Evolutionary conservation across 2,888 invertebrate species (phyloP).

Genomic region (Embidobia sp.): DNA sequence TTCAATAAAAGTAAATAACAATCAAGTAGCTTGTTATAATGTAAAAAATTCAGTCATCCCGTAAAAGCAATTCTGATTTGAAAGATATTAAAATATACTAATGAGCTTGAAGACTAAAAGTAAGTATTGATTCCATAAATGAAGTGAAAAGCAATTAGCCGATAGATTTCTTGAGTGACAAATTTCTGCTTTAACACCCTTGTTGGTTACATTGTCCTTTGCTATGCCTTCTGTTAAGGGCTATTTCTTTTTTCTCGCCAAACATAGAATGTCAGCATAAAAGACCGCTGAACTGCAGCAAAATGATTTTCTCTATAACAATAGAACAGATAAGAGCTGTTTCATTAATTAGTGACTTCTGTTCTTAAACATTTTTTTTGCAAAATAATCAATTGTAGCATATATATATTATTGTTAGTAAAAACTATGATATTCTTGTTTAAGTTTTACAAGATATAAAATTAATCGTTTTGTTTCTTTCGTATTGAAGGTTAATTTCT

Average conservation of each 20-base stretch:
- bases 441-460: no score
- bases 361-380: no score
- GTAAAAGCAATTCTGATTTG: no score
- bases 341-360: conserved; percentile 1
- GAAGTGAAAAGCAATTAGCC: conserved; percentile 47
- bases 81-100: no score
- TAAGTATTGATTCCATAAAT: conserved; percentile 14
- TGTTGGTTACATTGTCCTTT: conserved; percentile 43
- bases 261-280: conserved; percentile 26
- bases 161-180: conserved; percentile 43
- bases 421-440: no score
- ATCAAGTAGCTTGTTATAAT: no score
- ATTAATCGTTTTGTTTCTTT: no score
- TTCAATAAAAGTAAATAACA: no score
- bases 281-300: conserved; percentile 13
- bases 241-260: conserved; percentile 32
- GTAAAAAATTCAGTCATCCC: no score
- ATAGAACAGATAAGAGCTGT: conserved; percentile 10
- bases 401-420: no score
- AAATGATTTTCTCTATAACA: conserved; percentile 11
- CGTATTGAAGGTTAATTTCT: no score
- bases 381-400: no score
- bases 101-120: conserved; percentile 3
- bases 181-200: conserved; percentile 41
- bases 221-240: conserved; percentile 28